Conservation (phyloP, 92 coral and sea anemone genomes). For the Porites cylindrica region DNA sequence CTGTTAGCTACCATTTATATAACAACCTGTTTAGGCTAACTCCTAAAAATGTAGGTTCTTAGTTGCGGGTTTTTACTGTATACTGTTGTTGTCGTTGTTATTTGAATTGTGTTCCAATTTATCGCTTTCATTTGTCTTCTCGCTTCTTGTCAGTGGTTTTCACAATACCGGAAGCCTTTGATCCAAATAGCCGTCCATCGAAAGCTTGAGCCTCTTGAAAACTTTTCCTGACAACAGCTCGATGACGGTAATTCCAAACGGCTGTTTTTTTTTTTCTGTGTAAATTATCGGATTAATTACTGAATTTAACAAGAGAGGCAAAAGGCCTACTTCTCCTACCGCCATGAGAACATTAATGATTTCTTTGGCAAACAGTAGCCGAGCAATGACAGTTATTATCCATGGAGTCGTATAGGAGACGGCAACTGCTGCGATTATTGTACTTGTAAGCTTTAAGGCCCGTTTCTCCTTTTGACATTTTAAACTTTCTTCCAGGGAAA, state of each 20-base stretch:
- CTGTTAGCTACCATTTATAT: too few relatives aligned
- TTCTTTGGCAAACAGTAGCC: background rate
- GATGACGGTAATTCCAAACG: background rate
- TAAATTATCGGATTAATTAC: background rate
- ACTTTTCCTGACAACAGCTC: background rate
- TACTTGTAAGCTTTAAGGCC: background rate
- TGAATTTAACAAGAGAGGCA: background rate
- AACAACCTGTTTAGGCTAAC: too few relatives aligned
- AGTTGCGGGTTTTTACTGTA: too few relatives aligned
- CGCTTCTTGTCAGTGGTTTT: background rate
- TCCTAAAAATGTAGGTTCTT: too few relatives aligned
- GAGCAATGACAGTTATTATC: background rate
- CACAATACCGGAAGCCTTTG: background rate
- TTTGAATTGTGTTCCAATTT: too few relatives aligned
- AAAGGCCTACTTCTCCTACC: background rate
- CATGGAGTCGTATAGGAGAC: background rate
- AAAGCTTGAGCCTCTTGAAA: background rate
- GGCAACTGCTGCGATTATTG: background rate
- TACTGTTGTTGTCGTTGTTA: too few relatives aligned
- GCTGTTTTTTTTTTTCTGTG: background rate
- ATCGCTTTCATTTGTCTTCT: background rate
- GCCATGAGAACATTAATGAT: background rate
- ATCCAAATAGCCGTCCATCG: background rate
- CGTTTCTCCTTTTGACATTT: background rate
- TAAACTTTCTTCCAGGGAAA: background rate